A percentile compares a stretch with the other conserved stretches of the same genome.
Evolutionary conservation across 2,797 vertebrate genomes (phyloP).

Genomic region (Epinephelus awoara): DNA sequence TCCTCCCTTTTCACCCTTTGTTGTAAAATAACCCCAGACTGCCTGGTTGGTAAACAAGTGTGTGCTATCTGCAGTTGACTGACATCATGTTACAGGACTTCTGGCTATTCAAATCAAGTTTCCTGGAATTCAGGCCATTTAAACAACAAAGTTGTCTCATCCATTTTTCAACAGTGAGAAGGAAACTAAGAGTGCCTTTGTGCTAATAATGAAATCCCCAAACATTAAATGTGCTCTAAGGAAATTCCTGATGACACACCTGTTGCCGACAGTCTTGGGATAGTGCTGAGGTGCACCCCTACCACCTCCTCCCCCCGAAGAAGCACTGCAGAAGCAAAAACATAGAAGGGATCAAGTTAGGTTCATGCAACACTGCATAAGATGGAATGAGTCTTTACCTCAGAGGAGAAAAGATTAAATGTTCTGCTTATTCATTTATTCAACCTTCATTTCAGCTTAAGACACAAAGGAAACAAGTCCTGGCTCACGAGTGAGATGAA

Average conservation of each 20-base stretch:
- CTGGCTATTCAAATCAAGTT: conserved; percentile 33
- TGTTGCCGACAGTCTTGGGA: conserved; percentile 99
- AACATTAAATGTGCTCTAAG: background rate
- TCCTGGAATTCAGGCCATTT: conserved; percentile 12
- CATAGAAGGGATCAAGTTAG: conserved; percentile 3
- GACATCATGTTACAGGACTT: conserved; percentile 27
- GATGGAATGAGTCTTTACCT: background rate
- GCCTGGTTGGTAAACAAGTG: background rate
- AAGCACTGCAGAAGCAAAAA: conserved; percentile 90
- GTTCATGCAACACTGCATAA: background rate
- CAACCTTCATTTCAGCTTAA: background rate
- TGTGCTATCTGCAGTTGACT: conserved; percentile 8
- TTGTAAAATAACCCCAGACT: conserved; percentile 13
- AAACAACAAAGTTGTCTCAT: background rate
- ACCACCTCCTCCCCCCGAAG: conserved; percentile 99
- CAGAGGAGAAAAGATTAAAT: background rate
- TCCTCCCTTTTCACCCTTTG: background rate
- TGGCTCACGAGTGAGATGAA: background rate
- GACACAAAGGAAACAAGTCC: background rate
- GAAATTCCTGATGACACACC: conserved; percentile 79
- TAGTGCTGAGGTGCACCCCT: conserved; percentile 99
- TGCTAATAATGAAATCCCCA: background rate
- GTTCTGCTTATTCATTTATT: background rate
- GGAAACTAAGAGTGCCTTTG: background rate
- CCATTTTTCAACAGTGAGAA: background rate